Conservation (phyloP, 2,888 invertebrate species). For the Hypselothyrea guttata region DNA sequence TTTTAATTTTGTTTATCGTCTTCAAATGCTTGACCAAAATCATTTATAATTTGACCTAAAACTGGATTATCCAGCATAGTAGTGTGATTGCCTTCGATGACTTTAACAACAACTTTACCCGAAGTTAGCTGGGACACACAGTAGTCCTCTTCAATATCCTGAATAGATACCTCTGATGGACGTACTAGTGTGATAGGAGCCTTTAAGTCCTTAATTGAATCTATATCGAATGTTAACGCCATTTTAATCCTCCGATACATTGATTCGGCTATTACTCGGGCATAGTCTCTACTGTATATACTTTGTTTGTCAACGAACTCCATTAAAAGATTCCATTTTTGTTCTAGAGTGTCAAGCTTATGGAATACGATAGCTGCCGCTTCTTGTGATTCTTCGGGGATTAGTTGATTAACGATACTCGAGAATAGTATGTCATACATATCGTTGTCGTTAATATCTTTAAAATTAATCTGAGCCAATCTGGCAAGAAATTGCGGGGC, state of each 20-base stretch:
- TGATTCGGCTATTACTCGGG: conserved; percentile 80
- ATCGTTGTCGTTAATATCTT: conserved; percentile 72
- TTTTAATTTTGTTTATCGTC: too few species aligned
- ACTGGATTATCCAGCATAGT: conserved; percentile 87
- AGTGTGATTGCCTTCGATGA: conserved; percentile 88
- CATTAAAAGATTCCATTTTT: conserved; percentile 84
- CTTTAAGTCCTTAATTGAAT: conserved; percentile 81
- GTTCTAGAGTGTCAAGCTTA: conserved; percentile 84
- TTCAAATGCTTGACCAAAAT: conserved; percentile 76
- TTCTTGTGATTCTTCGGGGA: conserved; percentile 79
- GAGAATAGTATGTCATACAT: conserved; percentile 77
- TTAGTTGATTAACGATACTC: conserved; percentile 74
- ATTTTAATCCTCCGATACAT: conserved; percentile 85
- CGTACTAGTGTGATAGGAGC: conserved; percentile 86
- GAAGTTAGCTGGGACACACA: conserved; percentile 85
- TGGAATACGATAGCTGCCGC: conserved; percentile 81
- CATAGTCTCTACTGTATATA: conserved; percentile 82
- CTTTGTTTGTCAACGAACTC: conserved; percentile 82
- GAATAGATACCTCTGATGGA: conserved; percentile 85
- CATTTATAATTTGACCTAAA: conserved; percentile 86
- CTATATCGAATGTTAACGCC: conserved; percentile 83
- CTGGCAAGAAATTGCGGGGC: conserved; percentile 87
- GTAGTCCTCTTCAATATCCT: conserved; percentile 86
- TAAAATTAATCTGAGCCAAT: conserved; percentile 74
- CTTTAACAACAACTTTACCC: conserved; percentile 84